A percentile compares a stretch with the other conserved stretches of the same genome.
phyloP scores from a whole-genome alignment of 2,113 vertebrate genomes.

The Hydropotes inermis region DNA sequence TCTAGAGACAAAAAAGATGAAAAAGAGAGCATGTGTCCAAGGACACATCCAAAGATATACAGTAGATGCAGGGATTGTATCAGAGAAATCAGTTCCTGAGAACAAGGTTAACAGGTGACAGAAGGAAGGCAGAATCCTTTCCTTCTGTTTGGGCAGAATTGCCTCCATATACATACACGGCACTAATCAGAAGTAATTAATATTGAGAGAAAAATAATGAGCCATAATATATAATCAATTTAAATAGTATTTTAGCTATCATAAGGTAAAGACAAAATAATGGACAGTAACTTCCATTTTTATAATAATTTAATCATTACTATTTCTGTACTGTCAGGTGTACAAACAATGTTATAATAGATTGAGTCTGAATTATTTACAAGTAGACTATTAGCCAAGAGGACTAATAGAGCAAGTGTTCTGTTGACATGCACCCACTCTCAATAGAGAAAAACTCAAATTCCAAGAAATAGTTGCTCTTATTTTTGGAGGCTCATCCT shows the following conservation, averaged over 20 bases:
- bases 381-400: background rate
- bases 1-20: background rate
- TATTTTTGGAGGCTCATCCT: background rate
- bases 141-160: background rate
- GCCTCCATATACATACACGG: background rate
- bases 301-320: background rate
- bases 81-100: background rate
- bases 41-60: background rate
- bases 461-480: background rate
- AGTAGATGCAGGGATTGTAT: background rate
- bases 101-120: background rate
- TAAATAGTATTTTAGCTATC: constrained; percentile 5
- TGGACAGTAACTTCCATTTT: background rate
- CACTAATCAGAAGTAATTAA: background rate
- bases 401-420: background rate
- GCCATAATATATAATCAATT: background rate
- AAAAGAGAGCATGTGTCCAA: background rate
- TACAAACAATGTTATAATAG: background rate
- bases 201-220: constrained; percentile 31
- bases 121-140: background rate
- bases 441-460: background rate
- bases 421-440: background rate
- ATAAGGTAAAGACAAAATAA: background rate
- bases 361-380: background rate
- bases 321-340: background rate